These are phyloP conservation scores for Lindbergichthys nudifrons DNA, from an alignment of 2,797 vertebrate species.

Conservation along the genomic window DNA sequence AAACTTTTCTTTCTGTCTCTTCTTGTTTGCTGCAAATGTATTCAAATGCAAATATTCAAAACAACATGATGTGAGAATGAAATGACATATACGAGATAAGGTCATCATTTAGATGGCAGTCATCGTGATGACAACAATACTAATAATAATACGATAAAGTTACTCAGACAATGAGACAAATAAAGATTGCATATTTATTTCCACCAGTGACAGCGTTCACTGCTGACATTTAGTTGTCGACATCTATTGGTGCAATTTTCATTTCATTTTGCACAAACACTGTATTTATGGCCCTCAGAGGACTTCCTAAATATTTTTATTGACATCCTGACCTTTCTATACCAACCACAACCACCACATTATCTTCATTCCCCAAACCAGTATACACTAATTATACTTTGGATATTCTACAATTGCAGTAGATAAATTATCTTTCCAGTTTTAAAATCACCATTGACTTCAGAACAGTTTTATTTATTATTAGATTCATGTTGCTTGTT, in stretches of 20 bases:
- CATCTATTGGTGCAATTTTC: not conserved
- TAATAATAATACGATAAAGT: not conserved
- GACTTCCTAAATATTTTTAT: not conserved
- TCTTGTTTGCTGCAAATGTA: slow-evolving; percentile 2
- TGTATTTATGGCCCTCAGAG: not conserved
- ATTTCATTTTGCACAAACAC: not conserved
- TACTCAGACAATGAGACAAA: not conserved
- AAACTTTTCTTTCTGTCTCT: not conserved
- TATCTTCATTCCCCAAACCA: not conserved
- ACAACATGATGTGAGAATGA: slow-evolving; percentile 2
- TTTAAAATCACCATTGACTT: not conserved
- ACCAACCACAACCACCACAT: not conserved
- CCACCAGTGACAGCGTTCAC: not conserved
- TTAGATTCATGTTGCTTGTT: no score
- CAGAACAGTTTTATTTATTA: not conserved
- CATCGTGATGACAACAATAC: not conserved
- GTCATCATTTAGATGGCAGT: slow-evolving; percentile 8
- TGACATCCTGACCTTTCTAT: not conserved
- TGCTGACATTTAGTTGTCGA: not conserved
- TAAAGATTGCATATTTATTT: not conserved
- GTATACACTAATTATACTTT: not conserved
- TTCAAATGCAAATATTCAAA: slow-evolving; percentile 9
- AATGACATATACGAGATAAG: slow-evolving; percentile 13
- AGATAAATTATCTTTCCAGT: not conserved
- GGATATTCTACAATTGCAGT: not conserved